These are phyloP conservation scores for Euthynnus affinis DNA, from an alignment of 2,797 vertebrate genomes.

Conservation along the genomic window DNA sequence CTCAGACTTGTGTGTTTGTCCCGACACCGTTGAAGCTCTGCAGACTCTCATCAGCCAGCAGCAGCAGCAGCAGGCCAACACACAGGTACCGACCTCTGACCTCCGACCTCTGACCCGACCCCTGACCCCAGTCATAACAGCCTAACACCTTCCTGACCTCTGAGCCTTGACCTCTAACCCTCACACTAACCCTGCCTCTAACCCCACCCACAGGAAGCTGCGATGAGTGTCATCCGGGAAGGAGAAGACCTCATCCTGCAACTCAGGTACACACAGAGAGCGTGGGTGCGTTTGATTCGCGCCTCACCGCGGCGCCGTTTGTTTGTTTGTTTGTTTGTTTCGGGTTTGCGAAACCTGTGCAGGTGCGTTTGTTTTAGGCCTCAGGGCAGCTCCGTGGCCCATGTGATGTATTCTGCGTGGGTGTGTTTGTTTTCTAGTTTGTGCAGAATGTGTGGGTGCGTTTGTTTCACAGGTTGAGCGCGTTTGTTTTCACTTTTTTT, in stretches of 20 bases:
- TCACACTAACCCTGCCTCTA: slow-evolving; percentile 66
- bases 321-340: background rate
- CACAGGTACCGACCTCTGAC: slow-evolving; percentile 78
- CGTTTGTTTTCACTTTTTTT: too few relatives aligned
- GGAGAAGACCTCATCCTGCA: slow-evolving; percentile 99
- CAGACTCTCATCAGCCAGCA: slow-evolving; percentile 97
- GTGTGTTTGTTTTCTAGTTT: background rate
- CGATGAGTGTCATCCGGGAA: slow-evolving; percentile 97
- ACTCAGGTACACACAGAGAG: slow-evolving; percentile 89
- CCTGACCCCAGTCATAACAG: slow-evolving; percentile 50
- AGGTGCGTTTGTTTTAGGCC: background rate
- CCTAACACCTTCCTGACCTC: slow-evolving; percentile 44
- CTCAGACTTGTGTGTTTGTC: slow-evolving; percentile 90
- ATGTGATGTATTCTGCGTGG: background rate
- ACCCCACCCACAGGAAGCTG: slow-evolving; percentile 89
- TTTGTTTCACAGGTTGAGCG: background rate
- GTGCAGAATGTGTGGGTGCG: background rate
- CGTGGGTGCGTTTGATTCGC: slow-evolving; percentile 30
- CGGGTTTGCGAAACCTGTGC: too few relatives aligned
- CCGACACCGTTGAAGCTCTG: slow-evolving; percentile 94
- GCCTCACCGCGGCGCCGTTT: background rate
- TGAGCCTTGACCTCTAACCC: slow-evolving; percentile 46
- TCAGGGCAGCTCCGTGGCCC: background rate
- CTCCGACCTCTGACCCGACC: slow-evolving; percentile 25
- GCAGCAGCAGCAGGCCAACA: slow-evolving; percentile 97